phyloP scores from a whole-genome alignment of 2,113 vertebrate genomes.

The Podocnemis expansa region DNA sequence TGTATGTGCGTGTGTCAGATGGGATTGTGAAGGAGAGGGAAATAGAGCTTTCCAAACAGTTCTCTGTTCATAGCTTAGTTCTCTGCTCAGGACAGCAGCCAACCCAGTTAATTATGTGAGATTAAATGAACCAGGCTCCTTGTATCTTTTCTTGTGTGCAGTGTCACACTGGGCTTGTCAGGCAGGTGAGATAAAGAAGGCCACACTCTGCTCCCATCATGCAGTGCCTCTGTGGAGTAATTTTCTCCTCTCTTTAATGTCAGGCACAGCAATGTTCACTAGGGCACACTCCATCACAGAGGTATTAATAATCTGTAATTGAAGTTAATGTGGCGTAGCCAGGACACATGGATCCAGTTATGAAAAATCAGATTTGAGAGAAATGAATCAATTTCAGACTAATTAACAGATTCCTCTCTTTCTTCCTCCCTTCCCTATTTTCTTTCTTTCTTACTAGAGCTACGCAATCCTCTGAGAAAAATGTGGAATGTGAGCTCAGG shows the following conservation, averaged over 20 bases:
- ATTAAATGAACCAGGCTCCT: constrained; percentile 77
- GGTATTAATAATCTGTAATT: constrained; percentile 78
- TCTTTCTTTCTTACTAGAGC: neutral
- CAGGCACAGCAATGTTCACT: constrained; percentile 20
- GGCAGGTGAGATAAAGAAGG: constrained; percentile 50
- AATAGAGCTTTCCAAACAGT: neutral
- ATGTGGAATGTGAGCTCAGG: neutral
- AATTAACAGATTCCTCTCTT: constrained; percentile 15
- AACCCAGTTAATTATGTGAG: neutral
- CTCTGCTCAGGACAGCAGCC: neutral
- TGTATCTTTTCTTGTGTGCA: constrained; percentile 68
- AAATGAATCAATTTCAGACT: constrained; percentile 45
- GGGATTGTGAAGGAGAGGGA: neutral
- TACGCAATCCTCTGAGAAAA: neutral
- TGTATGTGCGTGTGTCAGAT: neutral
- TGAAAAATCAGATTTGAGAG: constrained; percentile 40
- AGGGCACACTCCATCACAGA: neutral
- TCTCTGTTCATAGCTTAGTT: neutral
- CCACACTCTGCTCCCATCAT: neutral
- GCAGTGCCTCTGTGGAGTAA: constrained; percentile 1
- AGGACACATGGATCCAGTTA: constrained; percentile 63
- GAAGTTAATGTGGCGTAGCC: constrained; percentile 75
- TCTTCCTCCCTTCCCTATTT: neutral
- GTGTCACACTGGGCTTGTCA: constrained; percentile 74
- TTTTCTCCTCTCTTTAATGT: constrained; percentile 40